Evolutionary conservation across 2,888 invertebrate genomes (phyloP).

Genomic region (Ischnus inquisitorius): DNA sequence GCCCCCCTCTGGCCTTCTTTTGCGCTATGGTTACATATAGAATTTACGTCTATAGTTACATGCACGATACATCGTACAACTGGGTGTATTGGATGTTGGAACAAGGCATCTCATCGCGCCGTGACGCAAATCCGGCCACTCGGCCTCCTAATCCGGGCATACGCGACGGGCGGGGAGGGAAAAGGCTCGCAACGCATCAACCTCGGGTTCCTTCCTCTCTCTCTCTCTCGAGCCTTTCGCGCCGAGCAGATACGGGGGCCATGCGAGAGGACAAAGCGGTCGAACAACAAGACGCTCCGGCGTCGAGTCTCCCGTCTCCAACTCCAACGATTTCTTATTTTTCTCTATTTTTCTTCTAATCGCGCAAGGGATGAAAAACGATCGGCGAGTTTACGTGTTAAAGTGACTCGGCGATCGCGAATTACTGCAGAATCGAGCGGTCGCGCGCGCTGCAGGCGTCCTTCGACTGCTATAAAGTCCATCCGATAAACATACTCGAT

Average conservation of each 20-base stretch:
- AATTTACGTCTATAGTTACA: constrained; percentile 6
- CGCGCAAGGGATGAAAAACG: not conserved
- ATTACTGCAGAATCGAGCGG: not conserved
- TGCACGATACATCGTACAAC: not conserved
- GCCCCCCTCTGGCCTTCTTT: constrained; percentile 2
- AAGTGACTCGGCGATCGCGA: not conserved
- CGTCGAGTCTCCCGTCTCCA: too few species aligned
- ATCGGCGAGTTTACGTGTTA: not conserved
- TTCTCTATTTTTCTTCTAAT: not conserved
- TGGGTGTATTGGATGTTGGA: constrained; percentile 57
- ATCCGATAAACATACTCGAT: not conserved
- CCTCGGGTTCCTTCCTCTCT: constrained; percentile 10
- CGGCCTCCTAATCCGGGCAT: constrained; percentile 55
- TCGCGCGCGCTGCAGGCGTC: not conserved
- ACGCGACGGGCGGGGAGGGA: not conserved
- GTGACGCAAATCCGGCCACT: constrained; percentile 73
- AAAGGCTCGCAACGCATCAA: constrained; percentile 17
- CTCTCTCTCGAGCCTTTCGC: constrained; percentile 11
- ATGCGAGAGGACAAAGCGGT: constrained; percentile 4
- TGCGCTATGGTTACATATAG: constrained; percentile 20
- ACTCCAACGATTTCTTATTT: constrained; percentile 26
- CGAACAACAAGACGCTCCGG: not conserved
- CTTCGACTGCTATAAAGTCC: not conserved
- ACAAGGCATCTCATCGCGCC: constrained; percentile 59
- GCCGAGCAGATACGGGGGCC: not conserved